Conservation (phyloP, 2,888 invertebrate species). For the Patella pellucida region DNA sequence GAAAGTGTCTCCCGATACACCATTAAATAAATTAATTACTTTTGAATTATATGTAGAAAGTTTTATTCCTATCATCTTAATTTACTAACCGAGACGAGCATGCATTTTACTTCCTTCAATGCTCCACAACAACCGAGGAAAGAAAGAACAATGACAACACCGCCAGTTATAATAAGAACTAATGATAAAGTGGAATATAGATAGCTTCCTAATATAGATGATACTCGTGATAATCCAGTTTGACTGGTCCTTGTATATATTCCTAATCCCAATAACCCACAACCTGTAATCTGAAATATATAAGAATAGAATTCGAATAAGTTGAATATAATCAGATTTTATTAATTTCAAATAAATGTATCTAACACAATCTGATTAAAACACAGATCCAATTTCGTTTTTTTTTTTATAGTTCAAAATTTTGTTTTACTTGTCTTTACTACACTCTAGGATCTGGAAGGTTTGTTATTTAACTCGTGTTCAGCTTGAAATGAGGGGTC, state of each 20-base stretch:
- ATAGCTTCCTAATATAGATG: constrained; percentile 80
- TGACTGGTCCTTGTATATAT: constrained; percentile 89
- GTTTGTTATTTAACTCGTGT: no score
- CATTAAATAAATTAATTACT: not conserved
- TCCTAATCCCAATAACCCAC: constrained; percentile 79
- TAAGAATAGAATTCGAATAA: not conserved
- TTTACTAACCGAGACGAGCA: constrained; percentile 87
- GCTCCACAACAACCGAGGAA: constrained; percentile 94
- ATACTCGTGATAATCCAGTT: constrained; percentile 85
- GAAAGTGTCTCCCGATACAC: not conserved
- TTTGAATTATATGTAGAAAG: not conserved
- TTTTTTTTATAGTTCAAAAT: no score
- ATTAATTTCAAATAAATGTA: not conserved
- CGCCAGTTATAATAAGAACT: constrained; percentile 86
- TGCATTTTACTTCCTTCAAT: constrained; percentile 92
- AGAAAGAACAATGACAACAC: constrained; percentile 84
- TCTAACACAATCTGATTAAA: no score
- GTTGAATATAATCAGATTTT: no score
- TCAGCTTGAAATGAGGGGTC: no score
- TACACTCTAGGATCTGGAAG: no score
- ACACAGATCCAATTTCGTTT: no score
- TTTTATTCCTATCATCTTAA: no score
- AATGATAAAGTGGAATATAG: constrained; percentile 88
- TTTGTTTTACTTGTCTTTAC: no score
- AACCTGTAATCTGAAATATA: constrained; percentile 54